phyloP scores from a whole-genome alignment of 92 coral and sea anemone species.

The Pocillopora meandrina region DNA sequence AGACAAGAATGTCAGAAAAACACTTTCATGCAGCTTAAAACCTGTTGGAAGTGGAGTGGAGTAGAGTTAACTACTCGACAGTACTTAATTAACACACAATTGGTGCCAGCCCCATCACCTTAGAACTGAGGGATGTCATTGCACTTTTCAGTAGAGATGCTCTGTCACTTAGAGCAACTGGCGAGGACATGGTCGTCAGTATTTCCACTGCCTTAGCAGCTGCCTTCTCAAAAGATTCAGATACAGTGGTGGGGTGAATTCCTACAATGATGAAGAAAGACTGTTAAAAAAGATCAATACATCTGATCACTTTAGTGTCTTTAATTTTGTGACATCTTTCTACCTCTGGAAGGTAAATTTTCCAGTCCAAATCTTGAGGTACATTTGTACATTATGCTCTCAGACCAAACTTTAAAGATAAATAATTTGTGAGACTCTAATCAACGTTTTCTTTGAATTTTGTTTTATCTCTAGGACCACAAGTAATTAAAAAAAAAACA shows the following conservation, averaged over 20 bases:
- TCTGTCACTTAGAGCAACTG: constrained; percentile 89
- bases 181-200: constrained; percentile 83
- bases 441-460: too few species aligned
- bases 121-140: constrained; percentile 91
- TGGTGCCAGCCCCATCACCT: constrained; percentile 44
- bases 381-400: too few species aligned
- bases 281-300: not conserved
- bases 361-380: too few species aligned
- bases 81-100: not conserved
- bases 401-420: too few species aligned
- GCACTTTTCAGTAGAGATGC: constrained; percentile 97
- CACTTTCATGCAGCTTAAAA: too few species aligned
- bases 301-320: not conserved
- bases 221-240: constrained; percentile 93
- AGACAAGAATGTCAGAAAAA: too few species aligned
- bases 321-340: not conserved
- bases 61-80: not conserved
- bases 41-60: not conserved
- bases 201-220: constrained; percentile 89
- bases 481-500: too few species aligned
- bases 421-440: too few species aligned
- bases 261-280: constrained; percentile 42
- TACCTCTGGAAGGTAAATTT: not conserved
- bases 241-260: constrained; percentile 93
- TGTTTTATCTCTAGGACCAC: too few species aligned